A percentile compares a stretch with the other conserved stretches of the same genome.
Conservation (phyloP, 2,888 invertebrate species). For the Ptychoptera contaminata region DNA sequence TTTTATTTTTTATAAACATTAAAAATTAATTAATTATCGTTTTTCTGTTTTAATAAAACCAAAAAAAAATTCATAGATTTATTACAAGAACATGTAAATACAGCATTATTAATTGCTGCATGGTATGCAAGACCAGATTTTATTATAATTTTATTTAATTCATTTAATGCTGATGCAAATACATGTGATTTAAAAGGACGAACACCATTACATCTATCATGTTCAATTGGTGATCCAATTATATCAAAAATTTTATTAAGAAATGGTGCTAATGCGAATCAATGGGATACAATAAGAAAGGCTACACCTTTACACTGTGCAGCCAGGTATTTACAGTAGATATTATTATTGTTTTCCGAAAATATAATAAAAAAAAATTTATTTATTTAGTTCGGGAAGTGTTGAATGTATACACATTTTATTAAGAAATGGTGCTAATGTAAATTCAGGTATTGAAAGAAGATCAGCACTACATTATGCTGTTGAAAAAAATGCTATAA, state of each 20-base stretch:
- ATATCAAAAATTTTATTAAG: conserved; percentile 55
- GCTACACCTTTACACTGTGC: conserved; percentile 67
- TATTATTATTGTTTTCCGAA: too few species aligned
- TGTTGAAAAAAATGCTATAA: conserved; percentile 55
- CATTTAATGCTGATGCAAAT: conserved; percentile 39
- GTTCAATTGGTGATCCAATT: conserved; percentile 55
- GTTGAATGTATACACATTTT: conserved; percentile 38
- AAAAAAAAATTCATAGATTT: not conserved
- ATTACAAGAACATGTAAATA: conserved; percentile 19
- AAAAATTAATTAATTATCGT: too few species aligned
- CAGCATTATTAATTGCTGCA: conserved; percentile 24
- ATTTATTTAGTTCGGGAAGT: conserved; percentile 21
- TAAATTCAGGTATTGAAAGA: conserved; percentile 54
- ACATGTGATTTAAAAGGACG: conserved; percentile 49
- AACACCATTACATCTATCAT: conserved; percentile 62
- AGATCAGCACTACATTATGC: conserved; percentile 73
- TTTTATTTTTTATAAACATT: too few species aligned
- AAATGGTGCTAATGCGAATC: conserved; percentile 49
- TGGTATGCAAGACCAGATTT: conserved; percentile 23
- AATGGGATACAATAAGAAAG: conserved; percentile 53
- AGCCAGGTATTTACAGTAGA: conserved; percentile 37
- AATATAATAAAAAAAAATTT: not conserved
- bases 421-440: conserved; percentile 57
- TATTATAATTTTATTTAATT: conserved; percentile 19
- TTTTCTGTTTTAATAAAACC: too few species aligned